phyloP scores from a whole-genome alignment of 2,797 vertebrate species.

The Gymnopithys bicolor region DNA sequence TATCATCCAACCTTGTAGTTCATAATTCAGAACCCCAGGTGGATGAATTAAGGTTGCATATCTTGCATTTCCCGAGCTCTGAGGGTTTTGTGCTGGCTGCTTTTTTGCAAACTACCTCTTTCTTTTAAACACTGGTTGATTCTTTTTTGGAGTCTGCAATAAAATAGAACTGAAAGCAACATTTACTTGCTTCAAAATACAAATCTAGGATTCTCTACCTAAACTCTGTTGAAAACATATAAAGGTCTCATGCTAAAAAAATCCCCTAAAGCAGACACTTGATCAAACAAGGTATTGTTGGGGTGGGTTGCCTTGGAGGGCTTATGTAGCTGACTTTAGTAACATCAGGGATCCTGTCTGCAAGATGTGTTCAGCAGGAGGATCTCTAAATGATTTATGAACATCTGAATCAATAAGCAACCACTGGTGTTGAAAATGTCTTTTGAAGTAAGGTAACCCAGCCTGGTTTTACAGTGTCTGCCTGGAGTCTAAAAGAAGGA shows the following conservation, averaged over 20 bases:
- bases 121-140: background rate
- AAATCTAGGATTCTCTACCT: background rate
- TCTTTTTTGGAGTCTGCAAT: background rate
- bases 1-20: background rate
- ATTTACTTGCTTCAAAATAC: background rate
- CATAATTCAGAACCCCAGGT: background rate
- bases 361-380: slow-evolving; percentile 53
- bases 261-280: slow-evolving; percentile 5
- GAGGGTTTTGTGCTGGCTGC: background rate
- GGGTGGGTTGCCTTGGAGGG: slow-evolving; percentile 43
- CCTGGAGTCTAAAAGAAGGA: slow-evolving; percentile 53
- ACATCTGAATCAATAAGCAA: slow-evolving; percentile 65
- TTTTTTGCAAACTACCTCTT: background rate
- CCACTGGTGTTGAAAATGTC: slow-evolving; percentile 60
- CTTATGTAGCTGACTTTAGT: slow-evolving; percentile 41
- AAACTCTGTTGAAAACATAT: slow-evolving; percentile 29
- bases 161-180: background rate
- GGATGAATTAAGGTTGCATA: background rate
- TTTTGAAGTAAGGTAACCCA: slow-evolving; percentile 57
- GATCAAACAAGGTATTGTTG: slow-evolving; percentile 56
- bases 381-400: slow-evolving; percentile 74
- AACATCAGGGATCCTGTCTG: slow-evolving; percentile 56
- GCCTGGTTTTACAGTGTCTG: background rate
- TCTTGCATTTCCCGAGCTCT: background rate
- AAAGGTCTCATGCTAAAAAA: slow-evolving; percentile 23